Evolutionary conservation across 1,140 invertebrate species (phyloP), one percentile per base, ranked within the genome.

Genomic region (Aphis gossypii): DNA sequence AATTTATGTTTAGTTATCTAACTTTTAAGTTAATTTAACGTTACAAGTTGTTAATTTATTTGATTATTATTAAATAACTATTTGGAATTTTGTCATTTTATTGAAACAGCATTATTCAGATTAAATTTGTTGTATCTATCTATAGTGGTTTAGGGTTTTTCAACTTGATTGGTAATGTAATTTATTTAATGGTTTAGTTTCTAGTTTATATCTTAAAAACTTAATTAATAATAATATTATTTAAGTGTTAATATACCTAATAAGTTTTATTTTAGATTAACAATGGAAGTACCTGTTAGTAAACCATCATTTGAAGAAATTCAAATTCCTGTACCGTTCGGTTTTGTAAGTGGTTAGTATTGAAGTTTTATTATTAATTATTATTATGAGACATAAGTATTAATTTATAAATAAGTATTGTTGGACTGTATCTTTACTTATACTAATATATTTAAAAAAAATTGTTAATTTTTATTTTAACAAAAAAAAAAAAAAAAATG

Each of bases 321-420:
- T 51, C 44, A 84, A 92, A 92, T 92, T 6, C 91, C 91, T 35
- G 68, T 92, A 41, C 91, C 91, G 54, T 92, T 92, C 48, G 91
- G 91, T 84, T 38, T 54, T 48, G 21, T 92, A 18, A 92, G 91
- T 92, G 91, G 91, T 92, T 35, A 83, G 91, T 92, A 92, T 60
- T 54, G 1, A 38, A 51, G 30, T 88, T 23, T 35, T 86, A n/a
- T 86, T 68, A 68, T n/a, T 68, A 68, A 30, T 44, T 84, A 84
- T 44, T 84, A 84, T 23, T 41, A 41, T 23, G 38, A 83, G 76
- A 38, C n/a, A 41, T 30, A 8, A 82, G 20, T 38, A 83, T 9
- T 35, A 35, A 76, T 41, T 82, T 82, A 82, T 38, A 3, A 38
- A 83, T 0, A 7, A 82, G 18, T 21, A 83, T 83, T 0, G 21